Percentiles rank a stretch among this genome's conserved stretches.
phyloP scores from a whole-genome alignment of 2,888 invertebrate species.

The Euspilapteryx auroguttella region DNA sequence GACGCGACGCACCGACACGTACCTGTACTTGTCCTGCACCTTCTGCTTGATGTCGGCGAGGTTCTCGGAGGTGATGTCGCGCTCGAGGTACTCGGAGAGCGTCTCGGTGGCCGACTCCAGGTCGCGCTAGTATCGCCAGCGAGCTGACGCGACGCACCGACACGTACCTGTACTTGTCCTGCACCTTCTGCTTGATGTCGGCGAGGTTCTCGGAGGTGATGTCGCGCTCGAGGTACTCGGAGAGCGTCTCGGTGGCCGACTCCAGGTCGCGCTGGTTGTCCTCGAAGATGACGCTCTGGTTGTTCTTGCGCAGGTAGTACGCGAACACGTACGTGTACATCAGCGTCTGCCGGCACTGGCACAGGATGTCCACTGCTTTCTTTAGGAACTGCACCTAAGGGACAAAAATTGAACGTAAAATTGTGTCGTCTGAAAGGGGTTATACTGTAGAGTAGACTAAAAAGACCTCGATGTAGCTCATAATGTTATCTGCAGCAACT shows the following conservation, averaged over 20 bases:
- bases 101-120: conserved; percentile 97
- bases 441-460: no score
- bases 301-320: conserved; percentile 96
- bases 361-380: conserved; percentile 95
- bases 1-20: no score
- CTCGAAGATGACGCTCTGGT: conserved; percentile 98
- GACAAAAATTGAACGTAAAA: background rate
- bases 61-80: conserved; percentile 97
- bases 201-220: conserved; percentile 96
- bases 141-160: no score
- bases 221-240: conserved; percentile 97
- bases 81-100: conserved; percentile 95
- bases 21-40: conserved; percentile 98
- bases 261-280: conserved; percentile 98
- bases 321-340: conserved; percentile 99
- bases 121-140: no score
- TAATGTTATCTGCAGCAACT: no score
- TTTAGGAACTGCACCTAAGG: conserved; percentile 92
- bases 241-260: conserved; percentile 94
- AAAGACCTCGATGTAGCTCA: no score
- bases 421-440: background rate
- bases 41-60: conserved; percentile 97
- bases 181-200: conserved; percentile 98
- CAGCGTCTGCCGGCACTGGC: conserved; percentile 94
- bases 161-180: conserved; percentile 90